Percentiles rank a stretch among this genome's conserved stretches.
These are phyloP conservation scores for Micromys minutus DNA, from an alignment of 2,113 vertebrate species.

Conservation along the genomic window DNA sequence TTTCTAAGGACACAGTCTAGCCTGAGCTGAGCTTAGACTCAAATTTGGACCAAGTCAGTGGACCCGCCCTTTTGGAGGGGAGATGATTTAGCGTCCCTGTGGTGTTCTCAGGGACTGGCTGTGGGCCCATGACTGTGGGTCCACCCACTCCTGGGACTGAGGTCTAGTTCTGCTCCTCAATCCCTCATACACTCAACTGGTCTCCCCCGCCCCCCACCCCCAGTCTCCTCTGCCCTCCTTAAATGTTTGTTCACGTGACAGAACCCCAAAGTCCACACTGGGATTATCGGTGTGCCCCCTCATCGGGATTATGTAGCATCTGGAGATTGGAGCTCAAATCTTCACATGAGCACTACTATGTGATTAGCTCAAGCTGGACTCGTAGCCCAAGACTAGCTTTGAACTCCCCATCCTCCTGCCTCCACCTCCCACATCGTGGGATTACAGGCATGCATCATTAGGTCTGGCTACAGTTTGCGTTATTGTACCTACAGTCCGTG, in stretches of 20 bases:
- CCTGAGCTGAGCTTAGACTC: background rate
- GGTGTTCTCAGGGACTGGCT: background rate
- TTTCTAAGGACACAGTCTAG: background rate
- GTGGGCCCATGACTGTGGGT: background rate
- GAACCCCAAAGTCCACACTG: background rate
- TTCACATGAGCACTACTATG: background rate
- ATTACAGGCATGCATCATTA: no score
- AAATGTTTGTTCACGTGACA: background rate
- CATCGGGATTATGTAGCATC: background rate
- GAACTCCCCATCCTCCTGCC: background rate
- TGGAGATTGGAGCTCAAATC: background rate
- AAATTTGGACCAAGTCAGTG: background rate
- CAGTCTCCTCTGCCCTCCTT: background rate
- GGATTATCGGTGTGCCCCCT: background rate
- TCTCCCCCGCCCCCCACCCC: background rate
- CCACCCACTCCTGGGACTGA: background rate
- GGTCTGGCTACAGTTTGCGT: background rate
- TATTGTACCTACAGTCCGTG: background rate
- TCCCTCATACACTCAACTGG: accelerated
- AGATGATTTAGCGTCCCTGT: background rate
- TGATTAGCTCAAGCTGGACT: background rate
- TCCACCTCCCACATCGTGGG: background rate
- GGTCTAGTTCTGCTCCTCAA: accelerated
- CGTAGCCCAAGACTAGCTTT: background rate
- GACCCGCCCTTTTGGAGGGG: background rate